Evolutionary conservation across 1,140 invertebrate genomes (phyloP), one percentile per base, ranked within the genome.

Genomic region (Dinothrombium tinctorium): DNA sequence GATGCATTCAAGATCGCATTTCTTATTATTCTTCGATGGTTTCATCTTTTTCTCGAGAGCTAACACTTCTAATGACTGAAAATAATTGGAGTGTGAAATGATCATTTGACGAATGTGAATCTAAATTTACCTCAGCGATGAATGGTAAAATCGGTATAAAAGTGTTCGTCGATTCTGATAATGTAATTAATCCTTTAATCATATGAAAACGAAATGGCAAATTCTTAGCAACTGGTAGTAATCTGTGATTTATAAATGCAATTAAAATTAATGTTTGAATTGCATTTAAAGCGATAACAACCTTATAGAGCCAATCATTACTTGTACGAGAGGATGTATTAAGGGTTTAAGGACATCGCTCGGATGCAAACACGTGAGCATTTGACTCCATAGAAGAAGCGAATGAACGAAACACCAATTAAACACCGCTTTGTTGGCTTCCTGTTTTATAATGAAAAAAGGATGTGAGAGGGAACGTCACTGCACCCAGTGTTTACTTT

Each of bases 391-490:
- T 25, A 95, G 63, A 49, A 74, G 70, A 12, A 95, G 51, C 5
- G 84, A 92, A 55, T 94, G 89, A 6, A 95, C 60, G 59, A 71
- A 96, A 54, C 96, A 90, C 90, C 92, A 98, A 58, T 96, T 98
- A 53, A 94, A 95, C 6, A 96, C 82, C 2, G 80, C 69, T 62
- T 92, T 81, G 44, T 76, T 72, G 46, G 79, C 71, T 58, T 92
- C 83, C 68, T 75, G 46, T 8, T n/a, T n/a, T n/a, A n/a, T 2
- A 14, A 59, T 56, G 44, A 49, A 37, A 39, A 47, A 37, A 42
- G 33, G 45, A 28, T 19, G 17, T 25, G 19, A 24, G n/a, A 37
- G 24, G 21, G 24, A 19, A 46, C 19, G 33, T 9, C 12, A 2
- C 20, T 35, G 12, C n/a, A 29, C n/a, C 28, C 6, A 33, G 19